A percentile compares a stretch with the other conserved stretches of the same genome.
These are phyloP conservation scores for Laspeyria flexula DNA, from an alignment of 2,888 invertebrate genomes.

Conservation along the genomic window DNA sequence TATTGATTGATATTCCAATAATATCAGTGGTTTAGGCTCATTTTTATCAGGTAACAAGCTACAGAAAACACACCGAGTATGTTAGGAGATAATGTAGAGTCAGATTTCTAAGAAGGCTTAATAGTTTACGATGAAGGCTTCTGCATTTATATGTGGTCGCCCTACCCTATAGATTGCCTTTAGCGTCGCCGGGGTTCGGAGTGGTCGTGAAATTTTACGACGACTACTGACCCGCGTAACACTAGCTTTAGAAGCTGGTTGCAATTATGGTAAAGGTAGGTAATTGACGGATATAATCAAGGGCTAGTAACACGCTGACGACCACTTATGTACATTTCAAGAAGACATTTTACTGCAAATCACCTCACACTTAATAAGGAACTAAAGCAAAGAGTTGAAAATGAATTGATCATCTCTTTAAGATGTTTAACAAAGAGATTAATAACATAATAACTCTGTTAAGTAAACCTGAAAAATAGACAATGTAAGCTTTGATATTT, in stretches of 20 bases:
- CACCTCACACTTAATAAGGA: constrained; percentile 43
- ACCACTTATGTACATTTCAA: constrained; percentile 59
- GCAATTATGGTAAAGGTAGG: constrained; percentile 61
- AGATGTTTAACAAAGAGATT: background rate
- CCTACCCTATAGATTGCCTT: constrained; percentile 54
- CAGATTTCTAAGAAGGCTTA: constrained; percentile 37
- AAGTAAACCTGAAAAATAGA: too few species aligned
- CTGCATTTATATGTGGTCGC: constrained; percentile 33
- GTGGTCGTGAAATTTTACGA: constrained; percentile 76
- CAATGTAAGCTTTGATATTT: too few species aligned
- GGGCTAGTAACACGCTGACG: constrained; percentile 53
- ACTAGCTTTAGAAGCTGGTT: constrained; percentile 67
- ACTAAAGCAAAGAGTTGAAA: background rate
- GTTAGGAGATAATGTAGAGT: constrained; percentile 39
- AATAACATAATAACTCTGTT: background rate
- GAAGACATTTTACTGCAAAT: constrained; percentile 63
- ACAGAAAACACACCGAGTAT: constrained; percentile 15
- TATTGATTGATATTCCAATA: constrained; percentile 35
- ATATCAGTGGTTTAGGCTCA: constrained; percentile 25
- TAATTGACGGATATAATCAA: constrained; percentile 67
- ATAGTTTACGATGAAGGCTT: constrained; percentile 19
- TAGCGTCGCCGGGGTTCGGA: constrained; percentile 51
- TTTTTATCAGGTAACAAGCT: background rate
- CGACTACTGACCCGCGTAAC: constrained; percentile 70
- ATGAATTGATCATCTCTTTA: background rate